A percentile compares a stretch with the other conserved stretches of the same genome.
phyloP scores from a whole-genome alignment of 1,140 invertebrate species.

The Drosophila takahashii region DNA sequence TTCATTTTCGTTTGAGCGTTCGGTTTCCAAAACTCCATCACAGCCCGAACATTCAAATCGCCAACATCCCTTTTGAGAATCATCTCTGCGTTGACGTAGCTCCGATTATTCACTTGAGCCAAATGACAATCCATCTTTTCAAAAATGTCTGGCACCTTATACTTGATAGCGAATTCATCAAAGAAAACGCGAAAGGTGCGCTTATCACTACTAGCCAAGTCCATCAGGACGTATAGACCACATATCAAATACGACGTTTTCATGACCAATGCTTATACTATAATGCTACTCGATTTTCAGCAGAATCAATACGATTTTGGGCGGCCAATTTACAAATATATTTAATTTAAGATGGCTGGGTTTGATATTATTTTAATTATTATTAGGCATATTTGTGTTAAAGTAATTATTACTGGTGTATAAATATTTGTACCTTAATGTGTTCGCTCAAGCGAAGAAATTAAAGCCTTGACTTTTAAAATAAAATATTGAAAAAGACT shows the following conservation, averaged over 20 bases:
- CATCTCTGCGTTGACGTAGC: slow-evolving; percentile 23
- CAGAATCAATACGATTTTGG: not conserved
- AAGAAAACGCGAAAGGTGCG: slow-evolving; percentile 31
- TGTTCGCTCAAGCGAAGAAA: slow-evolving; percentile 1
- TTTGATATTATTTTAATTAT: slow-evolving; percentile 20
- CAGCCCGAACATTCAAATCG: slow-evolving; percentile 16
- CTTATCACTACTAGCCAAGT: not conserved
- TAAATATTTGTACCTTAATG: not conserved
- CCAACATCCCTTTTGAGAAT: slow-evolving; percentile 19
- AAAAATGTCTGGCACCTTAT: slow-evolving; percentile 5
- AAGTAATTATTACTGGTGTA: not conserved
- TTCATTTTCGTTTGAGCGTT: slow-evolving; percentile 16
- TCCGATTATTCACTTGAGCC: slow-evolving; percentile 22
- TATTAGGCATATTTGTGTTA: not conserved
- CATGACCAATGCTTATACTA: slow-evolving; percentile 21
- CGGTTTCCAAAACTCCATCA: slow-evolving; percentile 29
- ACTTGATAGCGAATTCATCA: slow-evolving; percentile 29
- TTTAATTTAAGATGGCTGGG: slow-evolving; percentile 18
- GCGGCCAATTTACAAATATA: not conserved
- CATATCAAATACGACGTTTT: slow-evolving; percentile 19
- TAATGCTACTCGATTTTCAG: not conserved
- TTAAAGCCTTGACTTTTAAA: not conserved
- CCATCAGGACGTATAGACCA: slow-evolving; percentile 11
- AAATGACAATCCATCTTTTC: slow-evolving; percentile 4
- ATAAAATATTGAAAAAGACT: not conserved